Evolutionary conservation across 2,113 vertebrate species (phyloP).

Genomic region (Nyctereutes procyonoides): DNA sequence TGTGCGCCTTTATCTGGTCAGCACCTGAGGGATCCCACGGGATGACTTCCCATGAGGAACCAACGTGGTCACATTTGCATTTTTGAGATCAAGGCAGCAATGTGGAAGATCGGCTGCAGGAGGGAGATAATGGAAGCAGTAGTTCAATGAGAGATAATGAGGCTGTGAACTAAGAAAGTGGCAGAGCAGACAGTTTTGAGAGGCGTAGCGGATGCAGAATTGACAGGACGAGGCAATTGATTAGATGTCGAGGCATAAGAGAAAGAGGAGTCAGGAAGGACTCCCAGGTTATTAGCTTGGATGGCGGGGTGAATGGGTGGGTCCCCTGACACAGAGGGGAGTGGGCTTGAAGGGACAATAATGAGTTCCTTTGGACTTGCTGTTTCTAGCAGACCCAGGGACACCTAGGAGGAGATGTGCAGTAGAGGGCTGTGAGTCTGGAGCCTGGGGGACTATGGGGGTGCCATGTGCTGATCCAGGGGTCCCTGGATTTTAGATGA

Average conservation of each 20-base stretch:
- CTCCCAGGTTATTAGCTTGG: not conserved
- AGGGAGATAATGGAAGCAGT: not conserved
- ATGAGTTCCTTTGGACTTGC: not conserved
- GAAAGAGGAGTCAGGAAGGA: not conserved
- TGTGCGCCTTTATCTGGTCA: not conserved
- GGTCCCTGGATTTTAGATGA: not conserved
- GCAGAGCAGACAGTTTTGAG: slow-evolving; percentile 40
- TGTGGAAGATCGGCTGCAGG: not conserved
- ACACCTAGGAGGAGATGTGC: not conserved
- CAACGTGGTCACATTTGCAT: not conserved
- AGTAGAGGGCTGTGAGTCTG: not conserved
- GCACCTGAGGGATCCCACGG: not conserved
- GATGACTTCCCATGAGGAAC: not conserved
- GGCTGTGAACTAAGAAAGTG: slow-evolving; percentile 48
- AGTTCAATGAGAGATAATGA: slow-evolving; percentile 64
- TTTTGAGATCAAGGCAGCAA: not conserved
- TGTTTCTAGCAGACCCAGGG: not conserved
- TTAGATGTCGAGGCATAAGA: not conserved
- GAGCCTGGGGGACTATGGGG: not conserved
- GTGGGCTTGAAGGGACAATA: not conserved
- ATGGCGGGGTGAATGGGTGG: not conserved
- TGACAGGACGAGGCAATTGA: slow-evolving; percentile 5
- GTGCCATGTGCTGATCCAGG: accelerated
- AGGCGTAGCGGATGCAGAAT: not conserved
- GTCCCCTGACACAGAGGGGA: not conserved